These are phyloP conservation scores for Eunapius fragilis DNA, from an alignment of 37 sponge, comb jelly and placozoan species.

Conservation along the genomic window DNA sequence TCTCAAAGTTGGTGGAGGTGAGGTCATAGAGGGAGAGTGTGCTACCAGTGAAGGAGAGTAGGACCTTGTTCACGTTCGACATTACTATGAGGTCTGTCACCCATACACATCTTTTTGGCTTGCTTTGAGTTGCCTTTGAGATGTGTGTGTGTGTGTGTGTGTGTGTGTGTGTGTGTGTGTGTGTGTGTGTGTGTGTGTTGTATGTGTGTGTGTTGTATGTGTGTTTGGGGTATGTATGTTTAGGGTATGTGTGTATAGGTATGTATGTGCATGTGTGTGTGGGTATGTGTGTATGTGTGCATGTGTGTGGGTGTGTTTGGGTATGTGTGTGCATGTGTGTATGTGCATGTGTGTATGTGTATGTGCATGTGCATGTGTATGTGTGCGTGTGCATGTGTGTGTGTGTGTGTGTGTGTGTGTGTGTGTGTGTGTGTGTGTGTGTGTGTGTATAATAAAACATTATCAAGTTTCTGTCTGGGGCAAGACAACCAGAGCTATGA, in stretches of 20 bases:
- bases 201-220: background rate
- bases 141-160: no score
- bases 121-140: background rate
- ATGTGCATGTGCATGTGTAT: background rate
- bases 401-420: background rate
- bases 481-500: no score
- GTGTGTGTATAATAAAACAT: background rate
- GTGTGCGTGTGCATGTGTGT: background rate
- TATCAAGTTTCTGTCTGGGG: no score
- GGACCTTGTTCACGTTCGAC: conserved; percentile 79
- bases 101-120: conserved; percentile 32
- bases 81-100: conserved; percentile 77
- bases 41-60: conserved; percentile 77
- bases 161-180: background rate
- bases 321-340: background rate
- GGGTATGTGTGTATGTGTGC: no score
- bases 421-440: background rate
- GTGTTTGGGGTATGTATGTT: no score
- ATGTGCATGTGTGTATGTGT: background rate
- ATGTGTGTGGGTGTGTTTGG: no score
- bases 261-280: no score
- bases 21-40: conserved; percentile 80
- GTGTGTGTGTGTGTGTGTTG: no score
- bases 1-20: conserved; percentile 72
- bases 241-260: background rate